Evolutionary conservation across 2,113 vertebrate genomes (phyloP).

Genomic region (Nothoprocta pentlandii): DNA sequence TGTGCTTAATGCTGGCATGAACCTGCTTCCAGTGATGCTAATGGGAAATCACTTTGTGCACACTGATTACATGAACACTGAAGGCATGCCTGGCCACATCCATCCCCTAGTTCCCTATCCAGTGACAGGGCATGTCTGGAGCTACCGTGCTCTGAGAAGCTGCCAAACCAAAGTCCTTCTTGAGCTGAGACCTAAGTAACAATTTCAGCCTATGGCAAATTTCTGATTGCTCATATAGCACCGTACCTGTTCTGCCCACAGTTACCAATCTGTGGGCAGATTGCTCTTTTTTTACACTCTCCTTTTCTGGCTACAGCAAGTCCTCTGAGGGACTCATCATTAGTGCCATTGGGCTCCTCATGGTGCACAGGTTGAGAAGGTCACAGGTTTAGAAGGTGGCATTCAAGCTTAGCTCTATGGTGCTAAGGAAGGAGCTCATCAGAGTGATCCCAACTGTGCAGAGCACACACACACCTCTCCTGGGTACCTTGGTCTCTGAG

Average conservation of each 20-base stretch:
- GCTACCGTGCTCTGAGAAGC: neutral
- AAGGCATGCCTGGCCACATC: neutral
- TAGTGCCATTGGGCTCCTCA: neutral
- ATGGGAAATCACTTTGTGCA: neutral
- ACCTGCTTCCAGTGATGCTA: neutral
- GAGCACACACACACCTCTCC: neutral
- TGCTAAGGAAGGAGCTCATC: neutral
- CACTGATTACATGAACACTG: neutral
- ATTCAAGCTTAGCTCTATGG: neutral
- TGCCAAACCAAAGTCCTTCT: neutral
- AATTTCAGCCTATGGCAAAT: neutral
- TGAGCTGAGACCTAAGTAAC: neutral
- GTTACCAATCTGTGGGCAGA: neutral
- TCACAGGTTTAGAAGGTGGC: neutral
- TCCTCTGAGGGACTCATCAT: neutral
- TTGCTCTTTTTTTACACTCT: neutral
- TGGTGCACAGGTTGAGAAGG: neutral
- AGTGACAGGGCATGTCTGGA: accelerated
- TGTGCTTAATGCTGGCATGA: accelerated
- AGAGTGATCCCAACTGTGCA: neutral
- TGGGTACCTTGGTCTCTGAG: neutral
- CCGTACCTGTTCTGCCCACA: neutral
- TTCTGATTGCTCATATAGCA: neutral
- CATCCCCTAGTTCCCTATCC: neutral
- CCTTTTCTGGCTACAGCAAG: neutral